Conservation (phyloP, 2,888 invertebrate genomes). For the Heliconius hortense region DNA sequence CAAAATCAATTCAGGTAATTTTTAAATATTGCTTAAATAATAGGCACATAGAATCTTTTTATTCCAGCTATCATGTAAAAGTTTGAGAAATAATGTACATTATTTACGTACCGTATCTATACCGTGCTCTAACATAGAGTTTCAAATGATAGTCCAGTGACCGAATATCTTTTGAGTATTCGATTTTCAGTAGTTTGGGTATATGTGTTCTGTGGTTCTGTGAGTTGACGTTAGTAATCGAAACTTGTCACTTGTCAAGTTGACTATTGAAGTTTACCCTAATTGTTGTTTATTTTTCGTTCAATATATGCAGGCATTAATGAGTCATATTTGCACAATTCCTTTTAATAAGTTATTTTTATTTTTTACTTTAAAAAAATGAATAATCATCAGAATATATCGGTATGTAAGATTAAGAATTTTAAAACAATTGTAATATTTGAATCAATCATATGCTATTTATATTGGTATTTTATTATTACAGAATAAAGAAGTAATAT, state of each 20-base stretch:
- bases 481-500: constrained; percentile 58
- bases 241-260: neutral
- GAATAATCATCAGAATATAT: neutral
- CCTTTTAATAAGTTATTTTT: neutral
- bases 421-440: neutral
- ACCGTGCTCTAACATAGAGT: too few relatives aligned
- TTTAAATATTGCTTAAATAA: too few relatives aligned
- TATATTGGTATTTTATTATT: constrained; percentile 30
- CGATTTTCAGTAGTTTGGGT: neutral
- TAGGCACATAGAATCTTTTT: too few relatives aligned
- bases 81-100: too few relatives aligned
- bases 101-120: too few relatives aligned
- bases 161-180: neutral
- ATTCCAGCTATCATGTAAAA: too few relatives aligned
- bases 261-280: neutral
- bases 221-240: neutral
- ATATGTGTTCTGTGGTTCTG: too few relatives aligned
- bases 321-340: constrained; percentile 8
- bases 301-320: neutral
- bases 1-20: too few relatives aligned
- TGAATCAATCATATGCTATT: neutral
- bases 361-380: neutral
- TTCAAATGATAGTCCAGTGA: neutral
- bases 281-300: neutral
- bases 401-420: constrained; percentile 9